A percentile compares a stretch with the other conserved stretches of the same genome.
Conservation (phyloP, 2,888 invertebrate species). For the Phytoseiulus persimilis region DNA sequence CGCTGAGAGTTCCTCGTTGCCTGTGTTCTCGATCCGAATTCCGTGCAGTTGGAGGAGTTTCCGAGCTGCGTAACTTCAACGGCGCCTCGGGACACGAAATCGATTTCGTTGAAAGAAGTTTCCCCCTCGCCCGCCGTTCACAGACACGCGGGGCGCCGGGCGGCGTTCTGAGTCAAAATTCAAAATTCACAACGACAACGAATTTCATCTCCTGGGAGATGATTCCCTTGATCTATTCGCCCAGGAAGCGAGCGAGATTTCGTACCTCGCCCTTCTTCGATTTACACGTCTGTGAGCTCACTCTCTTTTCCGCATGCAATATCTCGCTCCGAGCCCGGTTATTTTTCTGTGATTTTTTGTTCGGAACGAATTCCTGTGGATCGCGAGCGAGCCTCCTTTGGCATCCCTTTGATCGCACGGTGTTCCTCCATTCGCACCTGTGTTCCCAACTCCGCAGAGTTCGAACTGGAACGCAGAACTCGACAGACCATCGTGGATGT, state of each 20-base stretch:
- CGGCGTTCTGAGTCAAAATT: neutral
- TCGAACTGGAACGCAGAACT: too few relatives aligned
- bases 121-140: neutral
- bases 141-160: too few relatives aligned
- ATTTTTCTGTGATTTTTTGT: too few relatives aligned
- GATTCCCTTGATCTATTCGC: neutral
- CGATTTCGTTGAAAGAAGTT: neutral
- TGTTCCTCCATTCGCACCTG: too few relatives aligned
- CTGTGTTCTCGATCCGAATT: neutral
- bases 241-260: neutral
- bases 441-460: too few relatives aligned
- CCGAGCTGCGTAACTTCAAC: neutral
- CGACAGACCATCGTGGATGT: too few relatives aligned
- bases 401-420: too few relatives aligned
- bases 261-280: neutral
- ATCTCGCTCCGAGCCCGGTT: too few relatives aligned
- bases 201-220: neutral
- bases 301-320: neutral
- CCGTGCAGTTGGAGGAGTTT: neutral
- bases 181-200: neutral
- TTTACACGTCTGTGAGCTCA: neutral
- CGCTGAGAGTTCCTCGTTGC: neutral
- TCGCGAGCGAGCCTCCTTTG: too few relatives aligned
- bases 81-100: neutral
- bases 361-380: too few relatives aligned